Conservation (phyloP, 1,140 invertebrate species). For the Melanaphis sacchari region DNA sequence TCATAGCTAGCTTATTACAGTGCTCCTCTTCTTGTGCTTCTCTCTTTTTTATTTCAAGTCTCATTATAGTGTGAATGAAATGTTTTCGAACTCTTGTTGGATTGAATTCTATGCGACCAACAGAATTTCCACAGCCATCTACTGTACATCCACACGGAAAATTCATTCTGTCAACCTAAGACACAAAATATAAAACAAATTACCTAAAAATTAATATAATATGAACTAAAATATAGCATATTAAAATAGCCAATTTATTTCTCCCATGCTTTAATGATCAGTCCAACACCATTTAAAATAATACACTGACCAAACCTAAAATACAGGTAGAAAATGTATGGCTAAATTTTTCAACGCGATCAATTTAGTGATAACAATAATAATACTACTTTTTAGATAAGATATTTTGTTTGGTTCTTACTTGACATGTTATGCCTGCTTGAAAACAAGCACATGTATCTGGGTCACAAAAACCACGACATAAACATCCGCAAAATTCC, state of each 20-base stretch:
- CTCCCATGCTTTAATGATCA: background rate
- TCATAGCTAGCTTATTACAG: constrained; percentile 39
- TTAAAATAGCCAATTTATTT: background rate
- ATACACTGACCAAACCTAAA: background rate
- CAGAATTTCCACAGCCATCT: constrained; percentile 91
- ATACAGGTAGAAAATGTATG: background rate
- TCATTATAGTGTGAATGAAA: constrained; percentile 96
- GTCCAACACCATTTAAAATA: background rate
- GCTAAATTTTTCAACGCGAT: background rate
- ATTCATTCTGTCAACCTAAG: constrained; percentile 86
- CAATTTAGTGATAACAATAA: background rate
- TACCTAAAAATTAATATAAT: background rate
- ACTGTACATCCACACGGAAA: constrained; percentile 96
- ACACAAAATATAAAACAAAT: constrained; percentile 44
- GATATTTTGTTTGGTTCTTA: constrained; percentile 61
- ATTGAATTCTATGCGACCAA: constrained; percentile 95
- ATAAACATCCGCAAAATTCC: constrained; percentile 94
- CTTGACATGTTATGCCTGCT: constrained; percentile 95
- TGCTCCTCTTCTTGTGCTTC: constrained; percentile 65
- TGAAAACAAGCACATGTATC: constrained; percentile 93
- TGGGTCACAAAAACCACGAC: constrained; percentile 93
- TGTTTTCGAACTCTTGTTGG: constrained; percentile 94
- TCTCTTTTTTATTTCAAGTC: constrained; percentile 85
- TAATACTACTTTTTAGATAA: background rate
- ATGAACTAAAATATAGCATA: background rate